Evolutionary conservation across 2,113 vertebrate genomes (phyloP), one percentile per base, ranked within the genome.

Genomic region (Corydoras maculifer): DNA sequence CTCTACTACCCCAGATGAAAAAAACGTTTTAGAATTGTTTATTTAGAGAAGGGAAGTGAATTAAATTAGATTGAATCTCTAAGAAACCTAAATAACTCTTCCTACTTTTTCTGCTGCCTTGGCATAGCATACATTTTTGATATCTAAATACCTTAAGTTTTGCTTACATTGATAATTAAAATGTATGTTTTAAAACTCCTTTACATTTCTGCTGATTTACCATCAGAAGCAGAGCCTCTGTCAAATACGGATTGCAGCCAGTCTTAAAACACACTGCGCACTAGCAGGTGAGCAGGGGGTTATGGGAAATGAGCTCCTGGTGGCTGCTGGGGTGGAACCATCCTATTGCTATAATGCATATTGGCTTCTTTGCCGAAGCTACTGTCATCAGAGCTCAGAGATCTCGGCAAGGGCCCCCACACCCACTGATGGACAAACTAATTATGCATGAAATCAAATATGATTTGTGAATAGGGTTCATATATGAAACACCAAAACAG

Each of bases 111-210:
- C 88, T 93, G 93, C 93, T 90, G 91, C 84, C 90, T 82, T 91
- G 91, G 93, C 92, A 94, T 89, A 69, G 92, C 87, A 85, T 85
- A 88, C 91, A 67, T 74, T 79, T 83, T 75, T 91, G 86, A 93
- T 93, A 92, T 93, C 93, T 97, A 91, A 95, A 94, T 93, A 92
- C 94, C 94, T 96, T 92, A 91, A 94, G 94, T 96, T 93, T 92
- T 93, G 93, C 92, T 92, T 94, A 93, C 90, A 90, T 92, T 92
- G 90, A 93, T 95, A 96, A 97, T 98, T 97, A 94, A 94, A 96
- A 94, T 94, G 93, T 97, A 43, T 88, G 93, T 96, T 96, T 96
- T 92, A 93, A 94, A 89, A 92, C 90, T 92, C 95, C 95, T 96
- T 96, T 94, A 97, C 92, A 93, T 92, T 89, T 43, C 35, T 86